A percentile compares a stretch with the other conserved stretches of the same genome.
Conservation (phyloP, 2,113 vertebrate species). For the Crotalus viridis region DNA sequence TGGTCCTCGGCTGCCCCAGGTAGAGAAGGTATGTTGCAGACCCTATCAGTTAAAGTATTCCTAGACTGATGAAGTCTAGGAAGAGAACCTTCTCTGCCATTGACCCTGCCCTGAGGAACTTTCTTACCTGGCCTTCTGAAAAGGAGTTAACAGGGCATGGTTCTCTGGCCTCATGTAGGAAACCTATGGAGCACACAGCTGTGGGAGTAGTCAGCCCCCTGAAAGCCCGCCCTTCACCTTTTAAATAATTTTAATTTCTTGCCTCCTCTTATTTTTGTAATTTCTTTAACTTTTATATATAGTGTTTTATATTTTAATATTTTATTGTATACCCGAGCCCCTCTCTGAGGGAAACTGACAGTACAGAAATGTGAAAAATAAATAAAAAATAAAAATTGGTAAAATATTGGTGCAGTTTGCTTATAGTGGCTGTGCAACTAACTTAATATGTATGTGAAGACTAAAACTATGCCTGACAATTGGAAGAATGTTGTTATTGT, state of each 20-base stretch:
- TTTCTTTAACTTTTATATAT: background rate
- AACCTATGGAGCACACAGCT: background rate
- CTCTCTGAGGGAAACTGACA: background rate
- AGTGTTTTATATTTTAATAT: background rate
- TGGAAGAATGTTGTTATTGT: background rate
- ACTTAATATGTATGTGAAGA: background rate
- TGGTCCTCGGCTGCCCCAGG: background rate
- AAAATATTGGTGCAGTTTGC: background rate
- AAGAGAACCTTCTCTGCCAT: too few relatives aligned
- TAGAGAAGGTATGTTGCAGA: background rate
- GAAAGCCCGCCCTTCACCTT: background rate
- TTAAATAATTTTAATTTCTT: background rate
- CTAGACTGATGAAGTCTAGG: background rate
- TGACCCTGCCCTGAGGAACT: background rate
- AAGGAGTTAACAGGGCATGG: background rate
- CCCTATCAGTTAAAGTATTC: background rate
- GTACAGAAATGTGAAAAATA: background rate
- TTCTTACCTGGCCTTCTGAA: background rate
- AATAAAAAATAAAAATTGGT: background rate
- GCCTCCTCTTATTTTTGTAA: too few relatives aligned
- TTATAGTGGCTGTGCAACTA: background rate
- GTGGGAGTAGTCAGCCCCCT: background rate
- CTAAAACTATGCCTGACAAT: background rate
- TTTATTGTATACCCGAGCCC: background rate
- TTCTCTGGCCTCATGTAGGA: background rate